Base-by-base conservation (phyloP, 2,888 invertebrate species). In the Polyommatus iphigenia region DNA sequence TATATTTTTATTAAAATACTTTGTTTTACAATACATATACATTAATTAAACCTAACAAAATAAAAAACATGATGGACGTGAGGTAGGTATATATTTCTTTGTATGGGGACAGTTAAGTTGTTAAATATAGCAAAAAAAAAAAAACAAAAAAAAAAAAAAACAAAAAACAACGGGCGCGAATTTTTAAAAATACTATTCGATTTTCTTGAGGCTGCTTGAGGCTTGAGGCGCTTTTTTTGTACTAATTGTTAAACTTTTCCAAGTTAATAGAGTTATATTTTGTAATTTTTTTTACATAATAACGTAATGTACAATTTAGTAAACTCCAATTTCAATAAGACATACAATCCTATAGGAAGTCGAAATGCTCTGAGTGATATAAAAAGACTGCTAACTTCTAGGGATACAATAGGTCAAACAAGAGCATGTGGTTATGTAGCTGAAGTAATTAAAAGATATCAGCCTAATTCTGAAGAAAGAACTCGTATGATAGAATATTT, bases 351-450 rank as follows among this genome's bases (percentile, higher is more conserved):
- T 4, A 88, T 85, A 82, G 87, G 86, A 32, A 87, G 85, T 77
- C 89, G 90, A 83, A 93, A 93, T 85, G 91, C 90, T 71, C 84
- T 94, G 76, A 87, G 91, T 5, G 89, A 92, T 81, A 90, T 94
- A 79, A 94, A 94, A 85, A 87, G 91, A 80, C 82, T 93, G 67
- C 81, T 94, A 50, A 91, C 91, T 77, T 92, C 89, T 59, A 88
- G 94, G 29, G 93, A 93, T 78, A 89, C 89, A 3, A 83, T 83
- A 18, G 86, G 88, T 1, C 94, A 93, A 85, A 91, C 85, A 80
- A 92, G 91, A 85, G 93, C 93, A 8, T 93, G 93, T 78, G 89
- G 87, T 13, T 93, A 90, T 82, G 82, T 93, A 62, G 86, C 89
- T 62, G 91, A 92, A 87, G 90, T 91, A 57, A 84, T 93, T 36